Evolutionary conservation across 2,113 vertebrate species (phyloP).

Genomic region (Nanger granti): DNA sequence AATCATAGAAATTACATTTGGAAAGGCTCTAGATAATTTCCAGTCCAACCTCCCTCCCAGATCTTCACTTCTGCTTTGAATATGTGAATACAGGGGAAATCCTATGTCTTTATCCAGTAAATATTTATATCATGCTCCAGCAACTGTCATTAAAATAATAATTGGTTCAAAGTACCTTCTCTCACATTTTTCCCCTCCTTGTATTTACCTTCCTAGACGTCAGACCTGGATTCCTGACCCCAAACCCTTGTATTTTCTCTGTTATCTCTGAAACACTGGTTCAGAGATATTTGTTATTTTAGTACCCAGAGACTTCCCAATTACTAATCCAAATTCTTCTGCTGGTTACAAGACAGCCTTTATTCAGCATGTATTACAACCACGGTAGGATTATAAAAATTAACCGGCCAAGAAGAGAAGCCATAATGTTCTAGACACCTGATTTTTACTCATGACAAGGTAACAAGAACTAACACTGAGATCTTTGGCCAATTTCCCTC

Average conservation of each 20-base stretch:
- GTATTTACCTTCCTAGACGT: neutral
- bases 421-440: neutral
- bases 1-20: neutral
- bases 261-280: neutral
- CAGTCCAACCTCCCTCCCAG: neutral
- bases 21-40: slow-evolving; percentile 8
- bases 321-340: neutral
- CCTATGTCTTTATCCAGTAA: neutral
- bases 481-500: neutral
- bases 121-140: neutral
- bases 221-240: neutral
- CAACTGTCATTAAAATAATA: neutral
- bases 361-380: neutral
- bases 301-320: neutral
- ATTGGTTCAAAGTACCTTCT: neutral
- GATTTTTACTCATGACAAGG: neutral
- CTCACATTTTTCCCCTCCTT: neutral
- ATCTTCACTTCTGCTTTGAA: neutral
- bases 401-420: neutral
- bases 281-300: neutral
- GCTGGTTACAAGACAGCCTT: neutral
- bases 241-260: neutral
- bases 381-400: neutral
- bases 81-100: neutral
- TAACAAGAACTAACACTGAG: neutral